Evolutionary conservation across 2,797 vertebrate genomes (phyloP), one percentile per base, ranked within the genome.

Genomic region (Oryzias sinensis): DNA sequence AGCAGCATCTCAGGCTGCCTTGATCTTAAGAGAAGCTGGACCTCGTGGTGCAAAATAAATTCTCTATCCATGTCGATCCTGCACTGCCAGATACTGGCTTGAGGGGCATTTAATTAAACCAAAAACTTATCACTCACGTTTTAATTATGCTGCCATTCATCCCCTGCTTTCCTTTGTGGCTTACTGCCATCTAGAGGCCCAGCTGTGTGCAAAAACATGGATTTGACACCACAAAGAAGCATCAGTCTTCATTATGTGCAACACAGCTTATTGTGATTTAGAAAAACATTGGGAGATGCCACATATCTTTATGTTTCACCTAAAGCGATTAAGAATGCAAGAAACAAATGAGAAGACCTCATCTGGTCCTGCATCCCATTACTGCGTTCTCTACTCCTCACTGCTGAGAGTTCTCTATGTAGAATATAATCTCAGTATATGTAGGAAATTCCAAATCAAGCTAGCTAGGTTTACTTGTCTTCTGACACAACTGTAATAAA

Each of bases 111-210:
- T 88, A 81, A 88, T 89, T 87, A 86, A 84, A 80, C 76, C 70
- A 76, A 76, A 86, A 88, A 86, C 65, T 65, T 83, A 87, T 84
- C 79, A 77, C 60, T 85, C 68, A 76, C 50, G 53, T 83, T 84
- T 79, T 85, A 88, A 90, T 90, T 81, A 86, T 61, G 72, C 77
- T 83, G 51, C 59, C 43, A 40, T 9, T 33, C 13, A 41, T 24
- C 55, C 56, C 14, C 18, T n/a, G 27, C 80, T 37, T 37, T 81
- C 63, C 81, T 75, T 87, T 84, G 72, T 81, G 80, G 68, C 71
- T 82, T 86, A 90, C 83, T 87, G 83, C 89, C 91, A 91, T 90
- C 90, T 91, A 90, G 77, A 88, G 88, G 77, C 73, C 24, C 4
- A 49, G 14, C 0, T 5, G 11, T 63, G 79, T 47, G 69, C 6